Conservation (phyloP, 2,888 invertebrate genomes). For the Troilus luridus region DNA sequence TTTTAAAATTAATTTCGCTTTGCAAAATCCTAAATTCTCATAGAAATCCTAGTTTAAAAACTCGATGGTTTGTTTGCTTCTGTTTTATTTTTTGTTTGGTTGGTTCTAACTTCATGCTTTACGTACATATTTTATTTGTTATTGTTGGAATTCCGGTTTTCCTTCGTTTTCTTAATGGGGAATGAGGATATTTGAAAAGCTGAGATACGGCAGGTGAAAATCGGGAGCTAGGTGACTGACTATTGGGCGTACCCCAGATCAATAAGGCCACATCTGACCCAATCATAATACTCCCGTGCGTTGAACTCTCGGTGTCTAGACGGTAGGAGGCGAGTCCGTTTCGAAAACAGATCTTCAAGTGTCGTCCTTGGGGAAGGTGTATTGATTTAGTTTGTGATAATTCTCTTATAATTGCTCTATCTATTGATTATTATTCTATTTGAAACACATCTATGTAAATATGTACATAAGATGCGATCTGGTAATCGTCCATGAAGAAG, state of each 20-base stretch:
- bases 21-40: too few relatives aligned
- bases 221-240: constrained; percentile 15
- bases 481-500: background rate
- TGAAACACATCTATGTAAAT: too few relatives aligned
- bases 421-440: too few relatives aligned
- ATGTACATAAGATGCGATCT: background rate
- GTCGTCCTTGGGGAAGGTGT: background rate
- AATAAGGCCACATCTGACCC: constrained; percentile 48
- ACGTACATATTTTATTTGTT: background rate
- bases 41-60: too few relatives aligned
- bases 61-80: too few relatives aligned
- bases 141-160: background rate
- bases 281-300: constrained; percentile 14
- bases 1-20: too few relatives aligned
- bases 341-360: constrained; percentile 18
- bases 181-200: background rate
- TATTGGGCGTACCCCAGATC: constrained; percentile 47
- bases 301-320: constrained; percentile 31
- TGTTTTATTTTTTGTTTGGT: too few relatives aligned
- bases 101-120: too few relatives aligned
- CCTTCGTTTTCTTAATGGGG: background rate
- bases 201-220: background rate
- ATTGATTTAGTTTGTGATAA: background rate
- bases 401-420: background rate
- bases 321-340: background rate